These are phyloP conservation scores for Podarcis cretensis DNA, from an alignment of 2,113 vertebrate species.

Conservation along the genomic window DNA sequence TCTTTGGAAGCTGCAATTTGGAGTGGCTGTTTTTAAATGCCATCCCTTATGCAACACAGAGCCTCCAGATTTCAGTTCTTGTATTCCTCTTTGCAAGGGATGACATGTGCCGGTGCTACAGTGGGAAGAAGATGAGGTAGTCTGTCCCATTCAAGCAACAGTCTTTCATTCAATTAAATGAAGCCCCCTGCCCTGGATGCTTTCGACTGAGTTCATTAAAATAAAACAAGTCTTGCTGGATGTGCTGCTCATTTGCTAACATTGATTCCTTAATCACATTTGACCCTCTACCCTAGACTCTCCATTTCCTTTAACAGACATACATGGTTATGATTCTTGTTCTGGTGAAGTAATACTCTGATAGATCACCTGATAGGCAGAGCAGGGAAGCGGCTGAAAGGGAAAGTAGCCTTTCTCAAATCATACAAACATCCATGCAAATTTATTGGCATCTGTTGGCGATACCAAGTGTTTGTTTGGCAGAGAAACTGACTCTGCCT, in stretches of 20 bases:
- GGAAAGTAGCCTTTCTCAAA: background rate
- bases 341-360: background rate
- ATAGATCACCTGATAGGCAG: background rate
- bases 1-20: background rate
- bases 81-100: background rate
- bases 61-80: background rate
- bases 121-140: background rate
- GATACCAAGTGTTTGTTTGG: background rate
- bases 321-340: background rate
- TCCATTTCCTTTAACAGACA: constrained; percentile 37
- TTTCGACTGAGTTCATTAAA: constrained; percentile 49
- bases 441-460: background rate
- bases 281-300: constrained; percentile 21
- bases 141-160: background rate
- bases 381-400: background rate
- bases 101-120: background rate
- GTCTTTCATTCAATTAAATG: constrained; percentile 59
- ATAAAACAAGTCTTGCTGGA: constrained; percentile 45
- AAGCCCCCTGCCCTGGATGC: constrained; percentile 55
- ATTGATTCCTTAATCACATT: constrained; percentile 54
- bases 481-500: no score
- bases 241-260: constrained; percentile 45
- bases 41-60: background rate
- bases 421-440: no score
- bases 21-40: background rate